Evolutionary conservation across 2,888 invertebrate genomes (phyloP).

Genomic region (Meteorus cinctellus): DNA sequence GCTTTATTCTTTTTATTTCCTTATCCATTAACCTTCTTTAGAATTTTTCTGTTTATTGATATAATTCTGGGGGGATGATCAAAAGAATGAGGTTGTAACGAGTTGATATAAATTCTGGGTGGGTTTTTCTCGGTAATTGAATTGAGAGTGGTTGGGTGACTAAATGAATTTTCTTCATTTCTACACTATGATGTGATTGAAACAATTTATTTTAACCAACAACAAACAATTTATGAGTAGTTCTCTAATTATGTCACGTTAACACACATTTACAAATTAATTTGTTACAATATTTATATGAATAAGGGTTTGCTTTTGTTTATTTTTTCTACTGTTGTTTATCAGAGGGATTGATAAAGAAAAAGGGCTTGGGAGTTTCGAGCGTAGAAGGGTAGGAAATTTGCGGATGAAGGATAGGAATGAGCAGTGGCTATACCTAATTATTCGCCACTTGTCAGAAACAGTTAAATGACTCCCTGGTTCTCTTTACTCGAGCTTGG

Average conservation of each 20-base stretch:
- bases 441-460: slow-evolving; percentile 53
- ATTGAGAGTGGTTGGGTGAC: too few relatives aligned
- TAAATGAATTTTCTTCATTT: too few relatives aligned
- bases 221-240: background rate
- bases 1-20: background rate
- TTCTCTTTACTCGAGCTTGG: slow-evolving; percentile 39
- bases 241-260: background rate
- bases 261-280: background rate
- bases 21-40: background rate
- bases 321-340: background rate
- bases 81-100: too few relatives aligned
- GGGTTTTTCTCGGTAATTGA: too few relatives aligned
- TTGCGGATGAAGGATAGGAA: slow-evolving; percentile 30
- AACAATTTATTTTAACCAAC: too few relatives aligned
- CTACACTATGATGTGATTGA: too few relatives aligned
- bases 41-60: background rate
- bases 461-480: slow-evolving; percentile 47
- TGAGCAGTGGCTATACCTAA: slow-evolving; percentile 40
- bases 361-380: background rate
- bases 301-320: background rate
- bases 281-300: background rate
- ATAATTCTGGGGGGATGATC: too few relatives aligned
- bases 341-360: background rate
- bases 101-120: too few relatives aligned
- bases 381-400: background rate